These are phyloP conservation scores for Drosophila repleta DNA, from an alignment of 1,140 invertebrate genomes.

Conservation along the genomic window DNA sequence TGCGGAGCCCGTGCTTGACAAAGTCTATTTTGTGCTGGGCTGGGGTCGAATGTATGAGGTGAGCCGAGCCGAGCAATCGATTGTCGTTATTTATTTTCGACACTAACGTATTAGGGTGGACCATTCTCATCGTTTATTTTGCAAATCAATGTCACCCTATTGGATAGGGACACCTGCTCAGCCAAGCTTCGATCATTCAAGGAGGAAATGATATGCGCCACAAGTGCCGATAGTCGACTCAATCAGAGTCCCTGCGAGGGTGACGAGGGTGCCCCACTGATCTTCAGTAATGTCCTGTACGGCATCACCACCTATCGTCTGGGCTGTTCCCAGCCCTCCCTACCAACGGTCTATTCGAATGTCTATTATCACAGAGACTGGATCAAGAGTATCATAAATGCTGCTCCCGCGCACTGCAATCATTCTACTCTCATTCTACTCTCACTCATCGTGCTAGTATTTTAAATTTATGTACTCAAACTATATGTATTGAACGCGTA, in stretches of 20 bases:
- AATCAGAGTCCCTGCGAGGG: background rate
- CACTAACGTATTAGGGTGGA: background rate
- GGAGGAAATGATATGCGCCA: constrained; percentile 6
- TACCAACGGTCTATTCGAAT: constrained; percentile 1
- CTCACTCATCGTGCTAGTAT: background rate
- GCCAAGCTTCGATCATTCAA: background rate
- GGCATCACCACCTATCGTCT: background rate
- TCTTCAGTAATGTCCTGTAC: background rate
- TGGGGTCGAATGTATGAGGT: background rate
- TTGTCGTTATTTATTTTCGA: background rate
- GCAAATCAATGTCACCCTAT: background rate
- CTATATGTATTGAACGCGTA: no score
- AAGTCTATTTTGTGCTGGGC: background rate
- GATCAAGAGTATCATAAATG: background rate
- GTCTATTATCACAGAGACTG: background rate
- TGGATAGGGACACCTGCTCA: background rate
- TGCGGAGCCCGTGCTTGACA: background rate
- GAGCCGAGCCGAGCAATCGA: background rate
- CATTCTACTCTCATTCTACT: background rate
- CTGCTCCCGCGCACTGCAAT: background rate
- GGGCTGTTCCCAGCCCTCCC: background rate
- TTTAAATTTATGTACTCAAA: background rate
- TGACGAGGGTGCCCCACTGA: background rate
- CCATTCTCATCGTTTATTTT: background rate
- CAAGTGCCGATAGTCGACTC: background rate